Percentiles rank a stretch among this genome's conserved stretches.
Evolutionary conservation across 2,888 invertebrate species (phyloP).

Genomic region (Zaprionus lineosus): DNA sequence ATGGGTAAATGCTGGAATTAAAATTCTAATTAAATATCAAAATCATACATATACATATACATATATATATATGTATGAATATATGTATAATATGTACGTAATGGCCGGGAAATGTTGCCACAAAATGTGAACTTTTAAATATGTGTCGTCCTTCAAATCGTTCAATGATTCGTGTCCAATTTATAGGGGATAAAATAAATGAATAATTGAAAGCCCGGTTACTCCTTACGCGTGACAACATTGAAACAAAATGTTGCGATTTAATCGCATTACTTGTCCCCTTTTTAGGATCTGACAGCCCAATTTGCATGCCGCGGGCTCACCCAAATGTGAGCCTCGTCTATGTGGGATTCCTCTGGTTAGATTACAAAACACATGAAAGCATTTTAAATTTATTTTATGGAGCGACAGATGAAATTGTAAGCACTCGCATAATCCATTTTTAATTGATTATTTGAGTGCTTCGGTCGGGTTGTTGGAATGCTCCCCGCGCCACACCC

Average conservation of each 20-base stretch:
- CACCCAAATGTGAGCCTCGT: background rate
- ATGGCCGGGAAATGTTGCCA: too few relatives aligned
- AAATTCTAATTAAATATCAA: too few relatives aligned
- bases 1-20: too few relatives aligned
- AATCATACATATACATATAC: too few relatives aligned
- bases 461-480: too few relatives aligned
- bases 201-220: background rate
- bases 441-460: conserved; percentile 17
- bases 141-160: too few relatives aligned
- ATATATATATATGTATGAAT: too few relatives aligned
- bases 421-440: conserved; percentile 11
- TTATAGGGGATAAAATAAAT: too few relatives aligned
- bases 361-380: background rate
- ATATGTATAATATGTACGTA: too few relatives aligned
- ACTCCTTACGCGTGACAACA: background rate
- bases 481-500: too few relatives aligned
- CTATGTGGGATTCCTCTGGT: background rate
- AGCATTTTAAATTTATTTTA: conserved; percentile 19
- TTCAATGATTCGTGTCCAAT: too few relatives aligned
- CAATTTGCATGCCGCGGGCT: conserved; percentile 10
- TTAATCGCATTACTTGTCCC: background rate
- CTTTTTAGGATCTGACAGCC: conserved; percentile 22
- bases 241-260: conserved; percentile 8
- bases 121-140: too few relatives aligned
- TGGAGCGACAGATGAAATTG: conserved; percentile 19